A percentile compares a stretch with the other conserved stretches of the same genome.
Conservation (phyloP, 1,140 invertebrate species). For the Drosophila novamexicana region DNA sequence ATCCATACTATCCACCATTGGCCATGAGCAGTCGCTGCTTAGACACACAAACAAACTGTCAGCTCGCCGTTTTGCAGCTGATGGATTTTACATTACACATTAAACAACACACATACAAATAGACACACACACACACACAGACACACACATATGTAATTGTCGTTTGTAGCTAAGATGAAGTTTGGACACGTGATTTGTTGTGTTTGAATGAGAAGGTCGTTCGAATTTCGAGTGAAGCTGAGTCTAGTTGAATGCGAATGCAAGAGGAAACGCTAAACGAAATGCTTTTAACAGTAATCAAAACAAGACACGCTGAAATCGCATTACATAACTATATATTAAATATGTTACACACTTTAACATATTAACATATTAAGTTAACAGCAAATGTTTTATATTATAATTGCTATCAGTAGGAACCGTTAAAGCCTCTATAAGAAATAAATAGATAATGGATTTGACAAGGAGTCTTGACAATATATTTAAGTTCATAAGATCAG, state of each 20-base stretch:
- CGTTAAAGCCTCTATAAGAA: too few relatives aligned
- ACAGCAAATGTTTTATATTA: too few relatives aligned
- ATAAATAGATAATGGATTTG: too few relatives aligned
- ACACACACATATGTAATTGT: conserved; percentile 18
- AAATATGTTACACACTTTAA: too few relatives aligned
- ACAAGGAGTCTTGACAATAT: too few relatives aligned
- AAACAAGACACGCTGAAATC: too few relatives aligned
- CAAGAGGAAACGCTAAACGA: neutral
- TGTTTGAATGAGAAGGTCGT: conserved; percentile 56
- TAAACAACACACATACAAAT: conserved; percentile 39
- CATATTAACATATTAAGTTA: too few relatives aligned
- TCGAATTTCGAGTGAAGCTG: conserved; percentile 3
- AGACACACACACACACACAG: neutral
- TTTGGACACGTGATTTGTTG: conserved; percentile 27
- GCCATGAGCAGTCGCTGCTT: conserved; percentile 35
- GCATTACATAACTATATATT: too few relatives aligned
- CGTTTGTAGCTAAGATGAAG: neutral
- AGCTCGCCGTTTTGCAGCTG: conserved; percentile 68
- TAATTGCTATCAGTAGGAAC: too few relatives aligned
- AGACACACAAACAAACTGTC: conserved; percentile 78
- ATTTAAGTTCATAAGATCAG: too few relatives aligned
- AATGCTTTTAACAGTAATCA: too few relatives aligned
- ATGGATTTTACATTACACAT: conserved; percentile 73
- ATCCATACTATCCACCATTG: neutral
- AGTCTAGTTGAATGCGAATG: neutral